Evolutionary conservation across 2,113 vertebrate species (phyloP), one percentile per base, ranked within the genome.

Genomic region (Gallinago undulata): DNA sequence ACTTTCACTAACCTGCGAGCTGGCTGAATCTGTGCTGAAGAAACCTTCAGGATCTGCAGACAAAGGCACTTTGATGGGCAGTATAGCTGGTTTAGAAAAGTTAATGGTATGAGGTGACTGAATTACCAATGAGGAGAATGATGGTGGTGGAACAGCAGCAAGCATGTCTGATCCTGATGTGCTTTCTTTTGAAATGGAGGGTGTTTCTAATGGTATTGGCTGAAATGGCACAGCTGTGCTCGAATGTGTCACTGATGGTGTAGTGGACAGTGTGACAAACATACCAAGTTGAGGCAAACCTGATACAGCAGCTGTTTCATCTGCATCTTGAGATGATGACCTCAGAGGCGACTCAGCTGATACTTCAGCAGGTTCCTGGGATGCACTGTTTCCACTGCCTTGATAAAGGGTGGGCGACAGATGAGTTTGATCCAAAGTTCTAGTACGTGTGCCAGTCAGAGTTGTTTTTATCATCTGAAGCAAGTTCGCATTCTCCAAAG

Each of bases 281-380:
- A 97, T 98, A 98, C 96, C 97, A 92, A 96, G 97, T 76, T 75
- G 96, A 97, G 96, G 98, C 99, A 99, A 98, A 99, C 99, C 99
- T 99, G 99, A 98, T 95, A 86, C 77, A 80, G 97, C 94, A 87
- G 97, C 91, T 86, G 82, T 94, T 97, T 97, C 97, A 45, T 96
- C 97, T 93, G 94, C 96, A 62, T 96, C 94, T 87, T 84, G 98
- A 91, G 94, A 62, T 13, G 95, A 84, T 2, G 95, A 91, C 56
- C 82, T 96, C 85, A 97, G 95, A 55, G 98, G 98, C 6, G 93
- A 96, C 95, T 98, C 98, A 7, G 98, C 95, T 62, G 98, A 98
- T 85, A 98, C 97, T 87, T 98, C 98, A 70, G 98, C 95, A 14
- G 97, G 98, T 50, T 98, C 98, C 75, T 98, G 98, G 79, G 98